A percentile compares a stretch with the other conserved stretches of the same genome.
Conservation (phyloP, 2,113 vertebrate species). For the Pogona vitticeps region DNA sequence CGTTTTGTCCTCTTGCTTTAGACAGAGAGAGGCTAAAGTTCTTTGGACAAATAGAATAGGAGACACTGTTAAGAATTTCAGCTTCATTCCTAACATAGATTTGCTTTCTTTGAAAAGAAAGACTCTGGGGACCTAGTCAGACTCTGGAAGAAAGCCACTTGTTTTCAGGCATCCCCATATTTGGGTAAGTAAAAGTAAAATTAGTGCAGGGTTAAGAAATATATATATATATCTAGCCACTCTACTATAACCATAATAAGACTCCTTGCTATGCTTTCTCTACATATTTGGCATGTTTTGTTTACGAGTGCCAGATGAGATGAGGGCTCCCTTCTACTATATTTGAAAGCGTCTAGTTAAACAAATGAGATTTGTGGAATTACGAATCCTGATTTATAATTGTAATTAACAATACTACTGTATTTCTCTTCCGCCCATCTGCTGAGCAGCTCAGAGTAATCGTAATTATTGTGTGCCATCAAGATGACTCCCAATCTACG, state of each 20-base stretch:
- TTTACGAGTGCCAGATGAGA: neutral
- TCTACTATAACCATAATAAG: neutral
- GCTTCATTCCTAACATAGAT: neutral
- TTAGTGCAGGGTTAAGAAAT: constrained; percentile 1
- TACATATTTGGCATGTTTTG: neutral
- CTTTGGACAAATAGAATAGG: neutral
- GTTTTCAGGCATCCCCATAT: neutral
- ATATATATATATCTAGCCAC: neutral
- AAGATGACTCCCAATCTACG: no score
- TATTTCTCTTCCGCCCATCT: neutral
- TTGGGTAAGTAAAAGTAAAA: constrained; percentile 13
- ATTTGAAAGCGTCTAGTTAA: neutral
- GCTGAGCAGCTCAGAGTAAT: neutral
- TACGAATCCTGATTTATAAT: neutral
- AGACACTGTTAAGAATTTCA: neutral
- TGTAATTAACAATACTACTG: no score
- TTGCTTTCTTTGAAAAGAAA: constrained; percentile 28
- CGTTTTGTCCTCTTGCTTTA: constrained; percentile 24
- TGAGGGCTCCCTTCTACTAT: neutral
- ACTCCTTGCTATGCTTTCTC: neutral
- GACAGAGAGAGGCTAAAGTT: neutral
- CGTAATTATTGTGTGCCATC: no score
- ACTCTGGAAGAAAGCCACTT: neutral
- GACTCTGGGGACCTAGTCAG: neutral
- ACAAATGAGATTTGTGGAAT: neutral